Conservation (phyloP, 1,140 invertebrate genomes). For the Euborellia annulipes region DNA sequence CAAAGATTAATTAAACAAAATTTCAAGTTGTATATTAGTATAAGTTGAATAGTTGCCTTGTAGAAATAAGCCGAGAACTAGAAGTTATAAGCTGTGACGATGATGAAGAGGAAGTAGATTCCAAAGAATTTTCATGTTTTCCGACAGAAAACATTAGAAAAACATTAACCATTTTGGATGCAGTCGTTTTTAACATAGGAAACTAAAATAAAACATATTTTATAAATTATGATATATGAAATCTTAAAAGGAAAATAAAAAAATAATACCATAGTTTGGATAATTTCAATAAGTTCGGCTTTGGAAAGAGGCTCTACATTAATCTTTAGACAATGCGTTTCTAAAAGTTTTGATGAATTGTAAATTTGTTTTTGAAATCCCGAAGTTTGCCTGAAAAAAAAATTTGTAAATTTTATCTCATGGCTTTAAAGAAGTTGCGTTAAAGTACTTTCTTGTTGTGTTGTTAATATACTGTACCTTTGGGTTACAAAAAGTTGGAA, state of each 20-base stretch:
- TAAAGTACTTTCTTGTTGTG: too few relatives aligned
- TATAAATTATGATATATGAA: background rate
- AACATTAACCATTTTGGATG: slow-evolving; percentile 62
- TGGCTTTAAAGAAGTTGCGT: too few relatives aligned
- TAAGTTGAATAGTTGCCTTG: slow-evolving; percentile 18
- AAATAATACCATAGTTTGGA: slow-evolving; percentile 32
- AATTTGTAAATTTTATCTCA: slow-evolving; percentile 12
- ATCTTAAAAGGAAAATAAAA: slow-evolving; percentile 47
- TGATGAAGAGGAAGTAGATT: slow-evolving; percentile 23
- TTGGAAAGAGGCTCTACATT: slow-evolving; percentile 62
- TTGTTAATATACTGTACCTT: slow-evolving; percentile 34
- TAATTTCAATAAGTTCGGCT: slow-evolving; percentile 50
- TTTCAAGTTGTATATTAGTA: background rate
- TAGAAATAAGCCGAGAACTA: slow-evolving; percentile 50
- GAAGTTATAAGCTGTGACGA: background rate
- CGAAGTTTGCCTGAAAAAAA: slow-evolving; percentile 16
- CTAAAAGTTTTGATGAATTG: slow-evolving; percentile 43
- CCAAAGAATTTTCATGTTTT: slow-evolving; percentile 32
- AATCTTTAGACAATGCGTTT: slow-evolving; percentile 69
- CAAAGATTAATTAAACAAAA: too few relatives aligned
- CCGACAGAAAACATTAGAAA: slow-evolving; percentile 66
- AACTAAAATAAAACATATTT: slow-evolving; percentile 31
- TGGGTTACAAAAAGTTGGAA: slow-evolving; percentile 88
- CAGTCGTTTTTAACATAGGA: slow-evolving; percentile 54
- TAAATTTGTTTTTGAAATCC: slow-evolving; percentile 48